Conservation (phyloP, 2,797 vertebrate species). For the Sebastes alutus region DNA sequence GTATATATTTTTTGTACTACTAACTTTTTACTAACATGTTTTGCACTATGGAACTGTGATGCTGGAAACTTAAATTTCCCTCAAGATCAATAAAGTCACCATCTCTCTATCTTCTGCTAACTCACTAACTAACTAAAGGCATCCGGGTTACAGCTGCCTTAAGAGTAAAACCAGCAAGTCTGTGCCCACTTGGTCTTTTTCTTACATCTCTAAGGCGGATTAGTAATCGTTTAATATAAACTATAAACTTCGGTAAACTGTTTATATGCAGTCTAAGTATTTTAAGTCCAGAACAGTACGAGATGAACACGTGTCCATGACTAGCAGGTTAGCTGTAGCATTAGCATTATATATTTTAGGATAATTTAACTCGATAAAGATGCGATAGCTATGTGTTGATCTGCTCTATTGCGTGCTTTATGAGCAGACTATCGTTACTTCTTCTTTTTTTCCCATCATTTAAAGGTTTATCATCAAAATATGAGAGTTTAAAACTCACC, state of each 20-base stretch:
- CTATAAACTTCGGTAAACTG: accelerated
- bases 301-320: conserved; percentile 57
- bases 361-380: background rate
- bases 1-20: too few species aligned
- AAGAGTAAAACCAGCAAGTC: background rate
- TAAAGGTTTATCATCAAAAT: background rate
- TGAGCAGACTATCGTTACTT: accelerated
- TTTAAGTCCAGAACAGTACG: too few species aligned
- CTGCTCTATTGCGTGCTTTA: accelerated
- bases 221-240: accelerated
- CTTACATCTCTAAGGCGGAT: accelerated
- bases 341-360: conserved; percentile 30
- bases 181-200: accelerated
- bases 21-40: too few species aligned
- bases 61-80: too few species aligned
- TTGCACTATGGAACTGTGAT: too few species aligned
- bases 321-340: conserved; percentile 40
- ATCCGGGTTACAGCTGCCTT: background rate
- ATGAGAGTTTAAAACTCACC: conserved; percentile 67
- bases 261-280: accelerated
- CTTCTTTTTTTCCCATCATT: accelerated
- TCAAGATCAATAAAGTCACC: too few species aligned
- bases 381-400: accelerated
- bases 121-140: too few species aligned
- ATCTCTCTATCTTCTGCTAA: too few species aligned